Evolutionary conservation across 2,797 vertebrate genomes (phyloP), one percentile per base, ranked within the genome.

Genomic region (Mormyrops attenuatus): DNA sequence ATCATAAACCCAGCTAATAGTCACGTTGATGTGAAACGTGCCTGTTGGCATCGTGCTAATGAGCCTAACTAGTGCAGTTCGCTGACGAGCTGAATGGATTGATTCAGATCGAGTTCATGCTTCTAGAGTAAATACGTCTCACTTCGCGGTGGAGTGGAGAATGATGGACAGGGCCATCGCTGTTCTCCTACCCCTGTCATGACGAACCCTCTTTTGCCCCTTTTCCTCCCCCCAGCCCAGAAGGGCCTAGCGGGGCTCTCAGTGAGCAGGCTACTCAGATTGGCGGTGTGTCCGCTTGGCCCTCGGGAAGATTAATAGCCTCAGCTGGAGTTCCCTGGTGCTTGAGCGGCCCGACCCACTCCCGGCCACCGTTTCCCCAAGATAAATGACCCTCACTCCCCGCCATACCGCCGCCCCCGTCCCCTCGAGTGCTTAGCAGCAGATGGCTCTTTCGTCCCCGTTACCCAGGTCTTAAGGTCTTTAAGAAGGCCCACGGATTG

Each of bases 31-130:
- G 91, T 94, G 91, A 92, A 93, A 93, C 89, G 66, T 57, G 89
- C 92, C 93, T 91, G 91, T 94, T 93, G 92, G 90, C 47, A 84
- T 80, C 85, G 22, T 30, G 49, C 92, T 94, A 93, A 95, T 95
- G 95, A 93, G 94, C 94, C 94, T 94, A 87, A 89, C 91, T 91
- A 63, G 22, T 84, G 90, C 85, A 90, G 93, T 94, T 92, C 91
- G 91, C 95, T 93, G 93, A 92, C 5, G 73, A 41, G 73, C 6
- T 44, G 20, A n/a, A 41, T 20, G 73, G 73, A n/a, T 80, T 9
- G 17, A 20, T 80, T 90, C 88, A 89, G 93, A 93, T 91, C 82
- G 92, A 94, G 92, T 73, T 20, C 85, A 57, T 91, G 90, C 26
- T 85, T 73, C 90, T 2, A 69, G 89, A 92, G 91, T 93, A 87